Evolutionary conservation across 2,888 invertebrate genomes (phyloP), one percentile per base, ranked within the genome.

Genomic region (Siphlonurus alternatus): DNA sequence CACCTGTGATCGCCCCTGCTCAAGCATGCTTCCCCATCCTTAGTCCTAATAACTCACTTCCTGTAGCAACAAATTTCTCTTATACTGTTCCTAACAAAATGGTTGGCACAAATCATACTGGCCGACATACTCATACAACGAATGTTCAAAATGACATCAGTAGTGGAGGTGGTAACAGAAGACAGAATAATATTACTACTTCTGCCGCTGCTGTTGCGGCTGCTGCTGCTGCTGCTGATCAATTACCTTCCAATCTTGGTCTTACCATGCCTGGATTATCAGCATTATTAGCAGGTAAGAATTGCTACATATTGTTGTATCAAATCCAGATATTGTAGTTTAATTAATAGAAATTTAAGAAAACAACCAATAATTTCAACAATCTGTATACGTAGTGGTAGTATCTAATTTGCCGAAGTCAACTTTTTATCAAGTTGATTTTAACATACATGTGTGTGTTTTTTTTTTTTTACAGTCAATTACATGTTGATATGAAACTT

Each of bases 241-340:
- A n/a, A 20, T 22, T 20, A 23, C 71, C 74, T 61, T 76, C 78
- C 23, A 77, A 76, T 65, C 72, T 79, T 25, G 81, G 81, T 62
- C 77, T 81, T 67, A 79, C 82, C 10, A 80, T 83, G 76, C 80
- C 81, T 53, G 79, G 81, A 54, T 74, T 83, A 56, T 81, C 81
- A 23, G 83, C 83, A 25, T 73, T 83, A 61, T 72, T 83, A 61
- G 82, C 81, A 64, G 81, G 77, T 76, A 70, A 63, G 67, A 66
- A 19, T 2, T n/a, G 1, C 23, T 1, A 2, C n/a, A 20, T 15
- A 10, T 56, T 15, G 22, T 22, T 56, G 1, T 56, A 1, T n/a
- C n/a, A n/a, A n/a, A n/a, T n/a, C n/a, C n/a, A n/a, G n/a, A n/a
- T n/a, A n/a, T n/a, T n/a, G n/a, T n/a, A n/a, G n/a, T n/a, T n/a